A percentile compares a stretch with the other conserved stretches of the same genome.
These are phyloP conservation scores for Trachelus tabidus DNA, from an alignment of 2,888 invertebrate species.

Conservation along the genomic window DNA sequence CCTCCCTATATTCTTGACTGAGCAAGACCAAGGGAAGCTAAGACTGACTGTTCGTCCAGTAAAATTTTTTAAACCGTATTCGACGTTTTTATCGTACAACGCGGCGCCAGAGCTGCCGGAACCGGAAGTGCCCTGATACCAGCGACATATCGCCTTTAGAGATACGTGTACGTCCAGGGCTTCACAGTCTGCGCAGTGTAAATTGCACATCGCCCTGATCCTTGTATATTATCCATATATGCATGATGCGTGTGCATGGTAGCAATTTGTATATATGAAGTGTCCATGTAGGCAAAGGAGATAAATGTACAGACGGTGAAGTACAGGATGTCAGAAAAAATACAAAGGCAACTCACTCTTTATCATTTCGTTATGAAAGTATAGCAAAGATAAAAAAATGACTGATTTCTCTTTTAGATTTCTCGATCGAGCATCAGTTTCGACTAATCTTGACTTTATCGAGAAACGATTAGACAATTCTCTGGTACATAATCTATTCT, in stretches of 20 bases:
- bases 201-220: neutral
- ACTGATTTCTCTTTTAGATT: neutral
- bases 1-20: neutral
- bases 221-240: neutral
- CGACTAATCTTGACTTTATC: neutral
- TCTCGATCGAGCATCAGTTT: neutral
- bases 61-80: neutral
- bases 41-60: neutral
- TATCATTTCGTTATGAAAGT: neutral
- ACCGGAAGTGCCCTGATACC: conserved; percentile 31
- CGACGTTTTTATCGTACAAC: conserved; percentile 19
- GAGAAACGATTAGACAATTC: neutral
- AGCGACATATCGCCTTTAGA: conserved; percentile 21
- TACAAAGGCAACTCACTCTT: neutral
- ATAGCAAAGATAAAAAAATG: neutral
- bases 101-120: conserved; percentile 18
- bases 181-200: neutral
- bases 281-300: neutral
- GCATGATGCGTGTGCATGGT: neutral
- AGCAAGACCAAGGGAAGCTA: neutral
- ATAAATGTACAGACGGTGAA: neutral
- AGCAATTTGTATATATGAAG: neutral
- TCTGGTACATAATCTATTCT: neutral
- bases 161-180: conserved; percentile 17
- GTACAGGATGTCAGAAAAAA: neutral